These are phyloP conservation scores for Malachius bipustulatus DNA, from an alignment of 2,888 invertebrate species.

Conservation along the genomic window DNA sequence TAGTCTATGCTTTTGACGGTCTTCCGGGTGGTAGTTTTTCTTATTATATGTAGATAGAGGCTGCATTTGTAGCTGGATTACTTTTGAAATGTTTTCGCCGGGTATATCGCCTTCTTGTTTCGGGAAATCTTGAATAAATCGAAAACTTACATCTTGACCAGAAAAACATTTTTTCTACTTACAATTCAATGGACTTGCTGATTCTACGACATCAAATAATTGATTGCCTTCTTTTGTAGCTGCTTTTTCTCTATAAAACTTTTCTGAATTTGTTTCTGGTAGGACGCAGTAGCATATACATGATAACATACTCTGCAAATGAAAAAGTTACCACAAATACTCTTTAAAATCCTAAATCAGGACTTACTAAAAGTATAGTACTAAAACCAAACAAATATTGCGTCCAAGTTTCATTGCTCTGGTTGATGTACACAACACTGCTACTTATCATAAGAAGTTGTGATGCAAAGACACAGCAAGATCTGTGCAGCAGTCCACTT, in stretches of 20 bases:
- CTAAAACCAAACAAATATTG: neutral
- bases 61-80: no score
- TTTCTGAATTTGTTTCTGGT: neutral
- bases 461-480: neutral
- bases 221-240: neutral
- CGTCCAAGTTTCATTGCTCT: neutral
- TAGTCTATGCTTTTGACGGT: no score
- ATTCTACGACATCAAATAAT: neutral
- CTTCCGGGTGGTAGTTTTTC: no score
- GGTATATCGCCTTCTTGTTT: conserved; percentile 55
- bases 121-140: conserved; percentile 41
- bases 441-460: neutral
- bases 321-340: no score
- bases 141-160: no score
- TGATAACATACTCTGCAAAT: neutral
- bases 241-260: no score
- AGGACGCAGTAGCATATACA: neutral
- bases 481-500: conserved; percentile 1
- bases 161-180: neutral
- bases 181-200: conserved; percentile 1
- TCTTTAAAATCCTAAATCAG: neutral
- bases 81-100: no score
- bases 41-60: no score
- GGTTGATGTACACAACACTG: neutral
- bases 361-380: neutral